These are phyloP conservation scores for Eurois occulta DNA, from an alignment of 2,888 invertebrate genomes.

Conservation along the genomic window DNA sequence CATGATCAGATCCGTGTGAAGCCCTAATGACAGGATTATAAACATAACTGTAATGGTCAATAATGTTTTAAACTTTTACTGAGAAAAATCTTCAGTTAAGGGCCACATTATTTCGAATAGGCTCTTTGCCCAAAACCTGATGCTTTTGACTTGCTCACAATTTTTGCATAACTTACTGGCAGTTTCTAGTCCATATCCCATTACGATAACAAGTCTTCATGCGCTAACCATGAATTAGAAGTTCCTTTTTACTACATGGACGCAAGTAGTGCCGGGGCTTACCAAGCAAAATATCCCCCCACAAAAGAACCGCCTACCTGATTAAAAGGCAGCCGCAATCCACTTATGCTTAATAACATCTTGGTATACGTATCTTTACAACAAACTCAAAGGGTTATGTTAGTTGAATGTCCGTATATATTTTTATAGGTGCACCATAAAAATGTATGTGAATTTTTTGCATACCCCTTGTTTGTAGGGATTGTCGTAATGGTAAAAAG, in stretches of 20 bases:
- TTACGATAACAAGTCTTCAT: not conserved
- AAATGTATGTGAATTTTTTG: constrained; percentile 67
- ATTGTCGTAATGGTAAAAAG: constrained; percentile 37
- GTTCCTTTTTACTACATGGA: constrained; percentile 45
- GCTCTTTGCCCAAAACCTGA: not conserved
- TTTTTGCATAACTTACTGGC: constrained; percentile 9
- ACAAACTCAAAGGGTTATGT: constrained; percentile 51
- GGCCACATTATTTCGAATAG: not conserved
- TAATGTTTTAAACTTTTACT: too few relatives aligned
- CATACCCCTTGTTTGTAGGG: constrained; percentile 39
- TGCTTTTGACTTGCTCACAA: not conserved
- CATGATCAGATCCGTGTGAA: not conserved
- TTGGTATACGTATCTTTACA: constrained; percentile 50
- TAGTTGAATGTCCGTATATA: constrained; percentile 66
- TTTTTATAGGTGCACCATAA: constrained; percentile 70
- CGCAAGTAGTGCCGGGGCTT: constrained; percentile 20
- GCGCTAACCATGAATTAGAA: constrained; percentile 35
- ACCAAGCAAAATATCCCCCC: not conserved
- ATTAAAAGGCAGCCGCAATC: constrained; percentile 61
- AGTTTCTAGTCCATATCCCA: not conserved
- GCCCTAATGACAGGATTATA: not conserved
- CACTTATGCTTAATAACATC: constrained; percentile 63
- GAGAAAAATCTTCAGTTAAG: not conserved
- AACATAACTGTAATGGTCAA: too few relatives aligned
- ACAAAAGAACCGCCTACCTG: constrained; percentile 49